phyloP scores from a whole-genome alignment of 2,797 vertebrate genomes.

The Denticeps clupeoides region DNA sequence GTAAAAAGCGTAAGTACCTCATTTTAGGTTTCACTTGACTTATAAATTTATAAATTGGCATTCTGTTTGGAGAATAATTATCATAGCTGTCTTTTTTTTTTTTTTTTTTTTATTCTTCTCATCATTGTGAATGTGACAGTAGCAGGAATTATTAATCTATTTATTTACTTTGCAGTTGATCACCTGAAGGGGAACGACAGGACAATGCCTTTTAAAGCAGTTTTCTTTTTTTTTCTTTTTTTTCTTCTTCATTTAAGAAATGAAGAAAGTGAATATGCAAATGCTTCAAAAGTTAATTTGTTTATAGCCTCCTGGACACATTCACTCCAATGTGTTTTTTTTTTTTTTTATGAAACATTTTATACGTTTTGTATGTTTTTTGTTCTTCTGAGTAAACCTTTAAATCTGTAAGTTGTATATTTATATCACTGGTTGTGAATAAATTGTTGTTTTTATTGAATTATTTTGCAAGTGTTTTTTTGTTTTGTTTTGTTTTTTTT shows the following conservation, averaged over 20 bases:
- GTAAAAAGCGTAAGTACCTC: constrained; percentile 76
- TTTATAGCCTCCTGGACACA: not conserved
- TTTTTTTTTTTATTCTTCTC: not conserved
- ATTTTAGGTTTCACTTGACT: too few relatives aligned
- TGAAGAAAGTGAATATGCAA: not conserved
- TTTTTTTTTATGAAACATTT: not conserved
- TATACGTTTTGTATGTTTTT: not conserved
- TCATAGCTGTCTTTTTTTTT: not conserved
- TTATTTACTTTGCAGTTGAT: constrained; percentile 38
- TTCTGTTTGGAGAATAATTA: too few relatives aligned
- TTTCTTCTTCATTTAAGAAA: too few relatives aligned
- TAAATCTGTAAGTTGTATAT: not conserved
- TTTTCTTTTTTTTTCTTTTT: too few relatives aligned
- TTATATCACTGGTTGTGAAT: constrained; percentile 1
- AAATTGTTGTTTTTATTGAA: constrained; percentile 1
- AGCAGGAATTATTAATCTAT: not conserved
- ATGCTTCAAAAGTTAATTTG: constrained; percentile 2
- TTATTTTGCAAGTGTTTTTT: not conserved
- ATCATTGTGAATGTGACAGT: not conserved
- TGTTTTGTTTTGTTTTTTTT: not conserved
- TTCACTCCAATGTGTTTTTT: not conserved
- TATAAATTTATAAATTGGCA: too few relatives aligned
- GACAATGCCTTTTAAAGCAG: not conserved
- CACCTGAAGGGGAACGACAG: constrained; percentile 26
- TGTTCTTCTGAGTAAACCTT: not conserved